Evolutionary conservation across 2,888 invertebrate genomes (phyloP).

Genomic region (Rhingia campestris): DNA sequence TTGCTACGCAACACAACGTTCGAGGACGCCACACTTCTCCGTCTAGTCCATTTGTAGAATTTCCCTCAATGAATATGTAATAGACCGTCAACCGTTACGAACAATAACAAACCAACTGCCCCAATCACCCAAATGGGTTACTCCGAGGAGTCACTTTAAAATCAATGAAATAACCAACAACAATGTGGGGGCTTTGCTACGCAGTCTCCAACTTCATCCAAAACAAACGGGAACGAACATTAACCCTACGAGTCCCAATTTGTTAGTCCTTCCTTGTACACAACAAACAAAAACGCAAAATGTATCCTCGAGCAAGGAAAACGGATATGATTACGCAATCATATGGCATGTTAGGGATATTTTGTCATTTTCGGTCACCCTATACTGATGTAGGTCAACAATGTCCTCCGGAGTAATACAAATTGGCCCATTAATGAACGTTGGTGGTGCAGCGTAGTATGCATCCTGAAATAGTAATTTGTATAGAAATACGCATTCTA

Average conservation of each 20-base stretch:
- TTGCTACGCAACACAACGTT: slow-evolving; percentile 3
- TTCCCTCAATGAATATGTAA: slow-evolving; percentile 36
- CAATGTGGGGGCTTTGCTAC: slow-evolving; percentile 3
- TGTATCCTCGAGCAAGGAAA: slow-evolving; percentile 23
- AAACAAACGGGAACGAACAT: slow-evolving; percentile 15
- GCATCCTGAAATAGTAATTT: slow-evolving; percentile 27
- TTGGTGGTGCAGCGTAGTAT: not conserved
- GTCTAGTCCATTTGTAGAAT: not conserved
- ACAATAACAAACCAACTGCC: slow-evolving; percentile 5
- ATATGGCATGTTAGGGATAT: slow-evolving; percentile 21
- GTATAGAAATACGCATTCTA: not conserved
- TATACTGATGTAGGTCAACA: slow-evolving; percentile 43
- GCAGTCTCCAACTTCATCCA: slow-evolving; percentile 19
- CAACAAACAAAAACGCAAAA: slow-evolving; percentile 7
- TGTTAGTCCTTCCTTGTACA: not conserved
- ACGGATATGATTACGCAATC: slow-evolving; percentile 64
- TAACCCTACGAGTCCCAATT: not conserved
- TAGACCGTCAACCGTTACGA: not conserved
- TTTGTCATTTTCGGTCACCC: slow-evolving; percentile 33
- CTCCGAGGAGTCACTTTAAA: slow-evolving; percentile 16
- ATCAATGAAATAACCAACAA: slow-evolving; percentile 25
- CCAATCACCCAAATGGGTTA: not conserved
- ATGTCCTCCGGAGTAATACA: slow-evolving; percentile 1
- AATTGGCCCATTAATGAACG: not conserved
- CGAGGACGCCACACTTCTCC: not conserved